These are phyloP conservation scores for Eristalis arbustorum DNA, from an alignment of 2,888 invertebrate genomes.

Conservation along the genomic window DNA sequence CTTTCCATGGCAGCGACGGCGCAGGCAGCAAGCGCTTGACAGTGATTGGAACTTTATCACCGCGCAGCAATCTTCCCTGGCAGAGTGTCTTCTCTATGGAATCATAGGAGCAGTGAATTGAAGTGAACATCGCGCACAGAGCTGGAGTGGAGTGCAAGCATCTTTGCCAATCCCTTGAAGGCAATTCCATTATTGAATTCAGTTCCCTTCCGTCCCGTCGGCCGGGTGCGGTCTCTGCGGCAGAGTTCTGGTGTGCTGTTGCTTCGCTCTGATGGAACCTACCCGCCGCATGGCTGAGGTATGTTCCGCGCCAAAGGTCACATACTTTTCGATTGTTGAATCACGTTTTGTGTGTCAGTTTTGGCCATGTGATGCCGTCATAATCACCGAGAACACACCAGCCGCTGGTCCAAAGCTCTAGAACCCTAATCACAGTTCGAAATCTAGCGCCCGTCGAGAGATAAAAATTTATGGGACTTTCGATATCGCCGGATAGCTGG, in stretches of 20 bases:
- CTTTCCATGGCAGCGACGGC: slow-evolving; percentile 25
- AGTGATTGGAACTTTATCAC: slow-evolving; percentile 64
- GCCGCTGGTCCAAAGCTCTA: slow-evolving; percentile 46
- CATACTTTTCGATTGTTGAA: slow-evolving; percentile 66
- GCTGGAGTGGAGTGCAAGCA: slow-evolving; percentile 23
- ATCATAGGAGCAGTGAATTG: slow-evolving; percentile 48
- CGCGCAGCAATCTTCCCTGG: slow-evolving; percentile 43
- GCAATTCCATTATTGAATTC: slow-evolving; percentile 54
- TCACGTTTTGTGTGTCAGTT: slow-evolving; percentile 66
- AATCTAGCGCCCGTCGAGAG: slow-evolving; percentile 57
- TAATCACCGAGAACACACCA: slow-evolving; percentile 38
- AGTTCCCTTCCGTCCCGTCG: neutral
- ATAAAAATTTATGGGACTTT: slow-evolving; percentile 64
- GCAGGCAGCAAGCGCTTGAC: slow-evolving; percentile 44
- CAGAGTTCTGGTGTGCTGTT: neutral
- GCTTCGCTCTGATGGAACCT: neutral
- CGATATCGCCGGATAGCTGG: slow-evolving; percentile 42
- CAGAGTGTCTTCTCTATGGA: slow-evolving; percentile 49
- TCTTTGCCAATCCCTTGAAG: slow-evolving; percentile 51
- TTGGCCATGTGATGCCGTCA: slow-evolving; percentile 47
- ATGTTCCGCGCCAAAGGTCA: slow-evolving; percentile 54
- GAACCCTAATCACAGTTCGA: slow-evolving; percentile 54
- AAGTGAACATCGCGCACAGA: slow-evolving; percentile 57
- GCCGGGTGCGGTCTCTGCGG: neutral
- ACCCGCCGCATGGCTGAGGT: neutral